Evolutionary conservation across 2,888 invertebrate genomes (phyloP), one percentile per base, ranked within the genome.

Genomic region (Epinotia demarniana): DNA sequence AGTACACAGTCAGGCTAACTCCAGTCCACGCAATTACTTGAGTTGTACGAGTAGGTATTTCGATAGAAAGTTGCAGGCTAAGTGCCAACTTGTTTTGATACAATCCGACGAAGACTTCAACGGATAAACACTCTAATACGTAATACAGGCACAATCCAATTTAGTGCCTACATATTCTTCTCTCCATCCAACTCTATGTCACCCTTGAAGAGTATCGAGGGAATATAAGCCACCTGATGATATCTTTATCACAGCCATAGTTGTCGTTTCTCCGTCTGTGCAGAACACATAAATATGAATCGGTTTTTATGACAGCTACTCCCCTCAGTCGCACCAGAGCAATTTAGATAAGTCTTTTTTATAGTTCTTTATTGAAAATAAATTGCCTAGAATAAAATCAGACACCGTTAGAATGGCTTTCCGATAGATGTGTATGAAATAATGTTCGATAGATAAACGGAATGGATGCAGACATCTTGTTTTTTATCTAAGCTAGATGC

Each of bases 281-380:
- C 87, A 86, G 85, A 86, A 84, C 84, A 89, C 89, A 89, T 92
- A 92, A 93, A 93, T 92, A 92, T 88, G 89, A 88, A 86, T 89
- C 88, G 90, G 90, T 89, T 86, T 92, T 92, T 92, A 92, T 90
- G 92, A 89, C 89, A 86, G 85, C 80, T 85, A 85, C 88, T 85
- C 92, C 92, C 93, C 90, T 89, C 83, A 86, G 86, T 89, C 87
- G 88, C 85, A 86, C 85, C 86, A 87, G 86, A 90, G 86, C 94
- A 90, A 93, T 93, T 93, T 92, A 94, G 94, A 94, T 94, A 94
- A 94, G 93, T 93, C 93, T 91, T 93, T 85, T 94, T 94, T 94
- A 94, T 94, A 94, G 94, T 93, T 93, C 94, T 93, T 94, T 94
- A 94, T 94, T 94, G 94, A 94, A 94, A 94, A 93, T 94, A 94